These are phyloP conservation scores for Chromoteleia sp. DNA, from an alignment of 2,888 invertebrate species.

Conservation along the genomic window DNA sequence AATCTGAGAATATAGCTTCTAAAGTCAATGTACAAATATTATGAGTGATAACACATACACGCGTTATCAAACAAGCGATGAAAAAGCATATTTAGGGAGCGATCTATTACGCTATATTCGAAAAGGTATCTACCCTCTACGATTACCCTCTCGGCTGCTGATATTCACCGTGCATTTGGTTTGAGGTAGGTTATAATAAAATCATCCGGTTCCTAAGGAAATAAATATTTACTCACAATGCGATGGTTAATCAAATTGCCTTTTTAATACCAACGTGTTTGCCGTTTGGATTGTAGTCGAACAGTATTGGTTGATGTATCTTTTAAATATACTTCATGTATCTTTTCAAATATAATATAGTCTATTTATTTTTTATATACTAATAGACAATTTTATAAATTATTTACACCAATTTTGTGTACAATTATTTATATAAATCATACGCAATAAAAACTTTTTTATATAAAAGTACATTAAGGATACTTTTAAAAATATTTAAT, in stretches of 20 bases:
- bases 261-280: constrained; percentile 34
- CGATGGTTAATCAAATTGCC: constrained; percentile 41
- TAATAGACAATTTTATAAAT: too few species aligned
- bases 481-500: too few species aligned
- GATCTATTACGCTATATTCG: constrained; percentile 58
- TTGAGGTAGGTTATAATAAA: constrained; percentile 66
- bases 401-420: too few species aligned
- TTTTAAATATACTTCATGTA: too few species aligned
- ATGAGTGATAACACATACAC: constrained; percentile 40
- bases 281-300: too few species aligned
- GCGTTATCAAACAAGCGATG: constrained; percentile 48
- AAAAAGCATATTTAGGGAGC: constrained; percentile 59
- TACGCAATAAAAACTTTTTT: too few species aligned
- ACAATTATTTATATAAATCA: too few species aligned
- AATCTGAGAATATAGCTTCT: constrained; percentile 22
- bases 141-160: constrained; percentile 59
- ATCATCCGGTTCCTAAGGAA: constrained; percentile 54
- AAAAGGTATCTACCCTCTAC: constrained; percentile 56
- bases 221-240: constrained; percentile 52
- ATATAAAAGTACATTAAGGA: too few species aligned
- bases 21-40: constrained; percentile 53
- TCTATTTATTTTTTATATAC: too few species aligned
- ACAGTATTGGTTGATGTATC: too few species aligned
- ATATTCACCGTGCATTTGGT: constrained; percentile 55
- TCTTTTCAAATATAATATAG: too few species aligned